Conservation (phyloP, 2,113 vertebrate genomes). For the Indri indri region DNA sequence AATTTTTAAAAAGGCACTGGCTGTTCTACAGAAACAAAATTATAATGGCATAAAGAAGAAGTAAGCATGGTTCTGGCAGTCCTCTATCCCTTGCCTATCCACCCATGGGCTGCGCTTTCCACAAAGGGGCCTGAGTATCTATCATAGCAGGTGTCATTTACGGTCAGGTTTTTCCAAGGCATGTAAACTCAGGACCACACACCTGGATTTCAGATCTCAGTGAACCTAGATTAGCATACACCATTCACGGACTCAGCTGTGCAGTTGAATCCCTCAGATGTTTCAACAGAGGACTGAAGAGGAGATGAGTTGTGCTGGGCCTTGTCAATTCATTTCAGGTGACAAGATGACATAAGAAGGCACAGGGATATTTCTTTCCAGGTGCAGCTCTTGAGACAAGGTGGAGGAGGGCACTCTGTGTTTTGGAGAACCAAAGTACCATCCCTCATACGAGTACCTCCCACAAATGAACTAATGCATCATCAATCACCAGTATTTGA, state of each 20-base stretch:
- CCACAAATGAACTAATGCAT: constrained; percentile 16
- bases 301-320: not conserved
- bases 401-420: fast-evolving
- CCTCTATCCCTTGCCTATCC: not conserved
- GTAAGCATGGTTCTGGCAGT: not conserved
- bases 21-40: not conserved
- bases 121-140: not conserved
- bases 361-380: constrained; percentile 17
- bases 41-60: not conserved
- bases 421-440: not conserved
- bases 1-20: not conserved
- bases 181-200: not conserved
- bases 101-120: not conserved
- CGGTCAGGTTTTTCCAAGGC: not conserved
- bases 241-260: not conserved
- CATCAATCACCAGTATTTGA: constrained; percentile 53
- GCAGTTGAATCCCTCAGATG: not conserved
- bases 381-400: not conserved
- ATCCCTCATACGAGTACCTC: not conserved
- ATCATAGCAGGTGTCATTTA: not conserved
- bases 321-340: not conserved
- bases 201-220: not conserved
- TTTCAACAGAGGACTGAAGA: not conserved
- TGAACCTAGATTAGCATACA: not conserved
- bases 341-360: not conserved